Conservation (phyloP, 2,113 vertebrate genomes). For the Clarias gariepinus region DNA sequence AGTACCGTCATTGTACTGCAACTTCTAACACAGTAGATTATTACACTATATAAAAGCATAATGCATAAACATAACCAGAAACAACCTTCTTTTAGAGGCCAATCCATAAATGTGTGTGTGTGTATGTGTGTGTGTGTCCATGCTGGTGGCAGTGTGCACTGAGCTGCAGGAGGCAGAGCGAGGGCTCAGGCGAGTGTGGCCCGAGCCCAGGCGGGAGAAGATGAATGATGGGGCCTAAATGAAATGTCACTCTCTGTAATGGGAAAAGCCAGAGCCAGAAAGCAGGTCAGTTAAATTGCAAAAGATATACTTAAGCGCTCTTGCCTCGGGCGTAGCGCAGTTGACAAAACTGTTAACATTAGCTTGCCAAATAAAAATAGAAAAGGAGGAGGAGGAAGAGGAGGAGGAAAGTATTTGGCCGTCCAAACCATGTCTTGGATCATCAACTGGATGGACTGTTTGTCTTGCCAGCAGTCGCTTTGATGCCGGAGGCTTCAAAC, state of each 20-base stretch:
- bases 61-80: background rate
- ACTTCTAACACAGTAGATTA: background rate
- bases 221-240: constrained; percentile 76
- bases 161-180: constrained; percentile 28
- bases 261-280: constrained; percentile 67
- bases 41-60: background rate
- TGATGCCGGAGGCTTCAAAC: background rate
- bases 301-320: constrained; percentile 72
- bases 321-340: constrained; percentile 61
- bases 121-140: constrained; percentile 24
- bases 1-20: background rate
- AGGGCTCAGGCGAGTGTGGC: constrained; percentile 30
- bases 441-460: constrained; percentile 14
- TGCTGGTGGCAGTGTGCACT: background rate
- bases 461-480: constrained; percentile 22
- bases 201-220: constrained; percentile 58
- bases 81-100: background rate
- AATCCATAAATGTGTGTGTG: background rate
- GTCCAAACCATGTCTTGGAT: constrained; percentile 25
- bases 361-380: constrained; percentile 62
- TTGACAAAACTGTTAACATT: constrained; percentile 73
- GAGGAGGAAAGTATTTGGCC: constrained; percentile 29
- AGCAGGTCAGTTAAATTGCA: constrained; percentile 74
- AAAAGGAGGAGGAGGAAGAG: constrained; percentile 41
- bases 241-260: constrained; percentile 76